phyloP scores from a whole-genome alignment of 2,113 vertebrate genomes.

The Heloderma charlesbogerti region DNA sequence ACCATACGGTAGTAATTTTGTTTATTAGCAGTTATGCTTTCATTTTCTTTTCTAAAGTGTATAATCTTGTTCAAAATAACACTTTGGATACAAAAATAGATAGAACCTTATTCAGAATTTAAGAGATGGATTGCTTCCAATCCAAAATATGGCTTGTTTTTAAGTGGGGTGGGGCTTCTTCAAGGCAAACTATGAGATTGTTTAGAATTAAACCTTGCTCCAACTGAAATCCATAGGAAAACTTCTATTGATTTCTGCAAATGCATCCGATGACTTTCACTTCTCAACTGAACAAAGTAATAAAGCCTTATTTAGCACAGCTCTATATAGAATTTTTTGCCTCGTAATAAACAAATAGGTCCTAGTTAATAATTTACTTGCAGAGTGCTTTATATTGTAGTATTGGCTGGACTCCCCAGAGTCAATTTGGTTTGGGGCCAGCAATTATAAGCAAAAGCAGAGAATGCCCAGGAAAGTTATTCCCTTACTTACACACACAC shows the following conservation, averaged over 20 bases:
- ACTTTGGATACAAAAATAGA: neutral
- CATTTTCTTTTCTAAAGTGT: neutral
- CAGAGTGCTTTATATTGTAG: neutral
- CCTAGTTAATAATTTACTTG: neutral
- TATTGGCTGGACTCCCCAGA: neutral
- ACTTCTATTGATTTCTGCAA: neutral
- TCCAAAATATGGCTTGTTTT: neutral
- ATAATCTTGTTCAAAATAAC: neutral
- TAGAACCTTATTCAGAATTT: neutral
- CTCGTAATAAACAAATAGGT: neutral
- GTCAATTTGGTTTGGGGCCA: neutral
- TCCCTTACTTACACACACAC: too few species aligned
- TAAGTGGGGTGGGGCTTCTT: neutral
- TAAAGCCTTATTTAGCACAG: neutral
- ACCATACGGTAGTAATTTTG: neutral
- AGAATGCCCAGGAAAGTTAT: neutral
- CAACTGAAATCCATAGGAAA: conserved; percentile 31
- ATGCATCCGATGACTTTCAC: conserved; percentile 12
- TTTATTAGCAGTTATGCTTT: neutral
- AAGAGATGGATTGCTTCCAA: neutral
- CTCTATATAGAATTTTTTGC: neutral
- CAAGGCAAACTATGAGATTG: neutral
- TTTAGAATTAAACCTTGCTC: conserved; percentile 31
- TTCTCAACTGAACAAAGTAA: conserved; percentile 30
- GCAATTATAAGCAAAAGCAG: neutral